phyloP scores from a whole-genome alignment of 2,888 invertebrate species.

The Clistopyga incitator region DNA sequence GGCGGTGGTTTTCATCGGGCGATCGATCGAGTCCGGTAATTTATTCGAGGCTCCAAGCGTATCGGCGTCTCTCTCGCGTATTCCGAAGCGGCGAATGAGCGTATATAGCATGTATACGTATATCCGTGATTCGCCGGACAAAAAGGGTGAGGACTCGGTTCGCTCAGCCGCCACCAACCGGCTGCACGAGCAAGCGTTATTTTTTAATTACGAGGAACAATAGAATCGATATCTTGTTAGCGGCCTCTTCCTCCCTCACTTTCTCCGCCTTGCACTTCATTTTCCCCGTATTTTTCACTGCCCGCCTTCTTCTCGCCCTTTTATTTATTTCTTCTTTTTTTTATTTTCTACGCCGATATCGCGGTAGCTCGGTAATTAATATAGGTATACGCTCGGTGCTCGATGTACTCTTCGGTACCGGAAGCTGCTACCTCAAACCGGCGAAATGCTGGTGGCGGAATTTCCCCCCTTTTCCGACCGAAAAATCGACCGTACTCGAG shows the following conservation, averaged over 20 bases:
- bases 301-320: slow-evolving; percentile 6
- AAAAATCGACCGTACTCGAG: slow-evolving; percentile 38
- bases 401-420: slow-evolving; percentile 21
- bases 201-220: slow-evolving; percentile 70
- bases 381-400: slow-evolving; percentile 23
- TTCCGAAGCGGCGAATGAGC: slow-evolving; percentile 23
- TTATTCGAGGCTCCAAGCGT: slow-evolving; percentile 69
- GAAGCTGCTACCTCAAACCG: slow-evolving; percentile 16
- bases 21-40: slow-evolving; percentile 72
- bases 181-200: slow-evolving; percentile 66
- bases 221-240: slow-evolving; percentile 71
- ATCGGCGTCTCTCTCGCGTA: slow-evolving; percentile 26
- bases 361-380: slow-evolving; percentile 61
- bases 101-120: slow-evolving; percentile 34
- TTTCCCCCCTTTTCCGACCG: slow-evolving; percentile 28
- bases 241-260: slow-evolving; percentile 55
- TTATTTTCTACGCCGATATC: slow-evolving; percentile 46
- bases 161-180: slow-evolving; percentile 47
- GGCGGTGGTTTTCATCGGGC: slow-evolving; percentile 66
- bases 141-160: slow-evolving; percentile 29
- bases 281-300: slow-evolving; percentile 45
- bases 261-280: slow-evolving; percentile 27
- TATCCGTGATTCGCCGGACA: slow-evolving; percentile 48
- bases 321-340: slow-evolving; percentile 11
- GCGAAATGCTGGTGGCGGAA: slow-evolving; percentile 15